Evolutionary conservation across 2,797 vertebrate species (phyloP), one percentile per base, ranked within the genome.

Genomic region (Pteronotus mesoamericanus): DNA sequence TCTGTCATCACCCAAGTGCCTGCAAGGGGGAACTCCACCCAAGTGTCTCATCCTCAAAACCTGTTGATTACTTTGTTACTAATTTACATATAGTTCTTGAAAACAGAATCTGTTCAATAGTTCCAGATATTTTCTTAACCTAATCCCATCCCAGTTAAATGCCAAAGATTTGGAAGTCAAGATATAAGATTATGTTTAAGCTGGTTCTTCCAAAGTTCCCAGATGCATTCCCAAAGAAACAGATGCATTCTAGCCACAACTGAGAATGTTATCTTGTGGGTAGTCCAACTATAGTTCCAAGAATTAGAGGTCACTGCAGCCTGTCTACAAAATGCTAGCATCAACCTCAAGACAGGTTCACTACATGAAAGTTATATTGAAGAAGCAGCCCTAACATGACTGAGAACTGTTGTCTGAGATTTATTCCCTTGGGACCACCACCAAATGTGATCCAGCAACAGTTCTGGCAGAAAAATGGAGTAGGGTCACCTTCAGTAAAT

Each of bases 401-500:
- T 57, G 26, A 91, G 34, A 77, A 57, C 2, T 57, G 15, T 16
- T 44, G 19, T 86, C 59, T 82, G 66, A 6, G n/a, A 37, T 1
- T 18, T 32, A 88, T 83, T 66, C 57, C 74, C 68, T 39, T 12
- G 34, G 59, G 88, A 97, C 86, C 61, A 96, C 75, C 96, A 85
- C 19, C 86, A 96, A 91, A 26, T n/a, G 34, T 84, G 39, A 94
- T 89, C 68, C 78, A 61, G 83, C 34, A 68, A 91, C 74, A 91
- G 66, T 92, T 82, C 78, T 69, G 71, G 71, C 32, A 96, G 69
- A 80, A 86, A 98, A 97, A 96, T 11, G 88, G 39, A 96, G 37
- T 85, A 94, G 95, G 87, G 96, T 98, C 97, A 98, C 97, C 97
- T 98, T 97, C 14, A 77, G 85, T 93, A 96, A 97, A 97, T 96